Evolutionary conservation across 2,113 vertebrate species (phyloP), one percentile per base, ranked within the genome.

Genomic region (Forbesichthys papilliferus): DNA sequence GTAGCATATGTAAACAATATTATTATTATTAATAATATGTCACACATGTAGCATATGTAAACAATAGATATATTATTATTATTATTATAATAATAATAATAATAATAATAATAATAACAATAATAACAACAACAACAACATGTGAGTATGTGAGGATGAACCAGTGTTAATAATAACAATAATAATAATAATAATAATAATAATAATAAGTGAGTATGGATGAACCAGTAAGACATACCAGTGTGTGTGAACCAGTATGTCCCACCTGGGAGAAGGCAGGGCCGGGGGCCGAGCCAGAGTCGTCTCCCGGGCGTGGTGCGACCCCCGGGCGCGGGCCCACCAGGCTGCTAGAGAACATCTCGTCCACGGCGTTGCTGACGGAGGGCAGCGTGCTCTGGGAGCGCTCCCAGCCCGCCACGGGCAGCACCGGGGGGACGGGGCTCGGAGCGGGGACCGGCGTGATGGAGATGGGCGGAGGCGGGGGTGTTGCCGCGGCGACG

Each of bases 261-360:
- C 86, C 89, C 71, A 98, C 97, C 93, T 98, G 96, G 65, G 86
- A 79, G 80, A 95, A 93, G 14, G 87, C 88, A 47, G 92, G 86
- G 53, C 91, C 87, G 36, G 84, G 84, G 52, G 84, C 78, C 71
- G 87, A 52, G 36, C 87, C 74, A 8, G 77, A 34, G 0, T 86
- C 90, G 2, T 89, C 90, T 0, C 75, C 89, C 14, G 64, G 62
- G 1, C 72, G 87, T 27, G 91, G 9, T 10, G 20, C 63, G 53
- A 51, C 77, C 57, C 49, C 85, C 57, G 16, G 18, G 1, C 68
- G 58, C 51, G 84, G 7, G 0, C 27, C 0, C 27, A 84, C 11
- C 9, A 65, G 14, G 11, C 89, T 90, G 14, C 93, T 86, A 64
- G 84, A 81, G 82, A 93, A 88, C 58, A 93, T 84, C 9, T 96